Conservation (phyloP, 2,888 invertebrate genomes). For the Melitaea athalia region DNA sequence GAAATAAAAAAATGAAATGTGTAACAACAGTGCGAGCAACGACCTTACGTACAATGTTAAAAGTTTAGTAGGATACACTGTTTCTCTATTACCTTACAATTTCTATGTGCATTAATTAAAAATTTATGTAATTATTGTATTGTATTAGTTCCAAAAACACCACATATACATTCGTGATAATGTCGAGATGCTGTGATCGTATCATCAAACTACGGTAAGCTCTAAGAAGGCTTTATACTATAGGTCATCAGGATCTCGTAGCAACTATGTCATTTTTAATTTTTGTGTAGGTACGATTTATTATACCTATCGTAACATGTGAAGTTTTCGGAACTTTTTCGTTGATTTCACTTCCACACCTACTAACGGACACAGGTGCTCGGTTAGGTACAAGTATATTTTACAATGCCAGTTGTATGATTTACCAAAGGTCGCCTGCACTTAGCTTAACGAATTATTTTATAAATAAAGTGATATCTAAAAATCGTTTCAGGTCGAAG, state of each 20-base stretch:
- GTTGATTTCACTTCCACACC: constrained; percentile 8
- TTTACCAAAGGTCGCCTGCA: constrained; percentile 25
- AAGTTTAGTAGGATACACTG: constrained; percentile 15
- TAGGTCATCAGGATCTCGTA: background rate
- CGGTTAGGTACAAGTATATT: constrained; percentile 9
- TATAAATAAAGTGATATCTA: constrained; percentile 27
- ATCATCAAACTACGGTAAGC: background rate
- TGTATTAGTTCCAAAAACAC: constrained; percentile 6
- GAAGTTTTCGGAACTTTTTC: background rate
- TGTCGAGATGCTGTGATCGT: background rate
- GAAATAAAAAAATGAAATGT: constrained; percentile 12
- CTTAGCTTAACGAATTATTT: constrained; percentile 18
- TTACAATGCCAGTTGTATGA: constrained; percentile 12
- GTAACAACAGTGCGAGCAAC: constrained; percentile 25
- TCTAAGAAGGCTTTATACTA: constrained; percentile 3
- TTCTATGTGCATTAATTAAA: background rate
- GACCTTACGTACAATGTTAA: constrained; percentile 25
- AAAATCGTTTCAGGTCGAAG: constrained; percentile 24
- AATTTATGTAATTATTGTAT: background rate
- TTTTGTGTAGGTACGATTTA: background rate
- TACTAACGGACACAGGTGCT: constrained; percentile 16
- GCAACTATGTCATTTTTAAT: background rate
- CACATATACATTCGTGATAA: background rate
- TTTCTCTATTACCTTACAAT: constrained; percentile 11
- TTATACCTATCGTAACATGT: background rate